These are phyloP conservation scores for Belgica antarctica DNA, from an alignment of 2,888 invertebrate genomes.

Conservation along the genomic window DNA sequence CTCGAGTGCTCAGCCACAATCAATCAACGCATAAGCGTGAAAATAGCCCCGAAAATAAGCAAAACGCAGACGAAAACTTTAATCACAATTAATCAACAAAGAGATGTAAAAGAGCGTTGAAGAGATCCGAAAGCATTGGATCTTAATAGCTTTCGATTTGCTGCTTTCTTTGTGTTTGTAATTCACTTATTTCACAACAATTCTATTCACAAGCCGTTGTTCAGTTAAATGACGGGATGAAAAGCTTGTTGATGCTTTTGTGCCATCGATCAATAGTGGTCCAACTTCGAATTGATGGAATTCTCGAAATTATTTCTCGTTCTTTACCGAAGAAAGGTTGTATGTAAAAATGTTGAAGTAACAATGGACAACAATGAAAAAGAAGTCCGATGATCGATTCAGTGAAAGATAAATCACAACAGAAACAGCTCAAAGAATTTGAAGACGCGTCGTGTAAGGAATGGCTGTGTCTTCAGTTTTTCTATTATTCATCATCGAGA, in stretches of 20 bases:
- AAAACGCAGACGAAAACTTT: slow-evolving; percentile 27
- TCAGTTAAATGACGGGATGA: background rate
- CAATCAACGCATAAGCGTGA: slow-evolving; percentile 42
- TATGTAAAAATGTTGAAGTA: background rate
- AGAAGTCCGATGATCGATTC: slow-evolving; percentile 36
- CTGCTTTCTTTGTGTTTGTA: slow-evolving; percentile 28
- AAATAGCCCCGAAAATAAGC: slow-evolving; percentile 31
- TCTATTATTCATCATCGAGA: too few species aligned
- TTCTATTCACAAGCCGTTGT: background rate
- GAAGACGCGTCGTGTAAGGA: background rate
- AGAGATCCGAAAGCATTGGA: slow-evolving; percentile 2
- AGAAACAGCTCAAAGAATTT: background rate
- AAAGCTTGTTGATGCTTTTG: slow-evolving; percentile 13
- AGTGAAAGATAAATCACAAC: slow-evolving; percentile 22
- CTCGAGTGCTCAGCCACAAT: slow-evolving; percentile 21
- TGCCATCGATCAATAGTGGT: slow-evolving; percentile 9
- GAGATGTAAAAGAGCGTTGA: slow-evolving; percentile 22
- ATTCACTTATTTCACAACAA: slow-evolving; percentile 39
- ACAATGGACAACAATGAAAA: slow-evolving; percentile 19
- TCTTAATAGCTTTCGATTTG: slow-evolving; percentile 40
- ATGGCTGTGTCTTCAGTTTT: background rate
- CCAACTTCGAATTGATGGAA: background rate
- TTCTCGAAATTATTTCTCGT: background rate
- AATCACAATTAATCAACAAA: slow-evolving; percentile 42
- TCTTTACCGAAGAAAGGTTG: background rate